phyloP scores from a whole-genome alignment of 1,140 invertebrate species.

The Pogonognathellus flavescens region DNA sequence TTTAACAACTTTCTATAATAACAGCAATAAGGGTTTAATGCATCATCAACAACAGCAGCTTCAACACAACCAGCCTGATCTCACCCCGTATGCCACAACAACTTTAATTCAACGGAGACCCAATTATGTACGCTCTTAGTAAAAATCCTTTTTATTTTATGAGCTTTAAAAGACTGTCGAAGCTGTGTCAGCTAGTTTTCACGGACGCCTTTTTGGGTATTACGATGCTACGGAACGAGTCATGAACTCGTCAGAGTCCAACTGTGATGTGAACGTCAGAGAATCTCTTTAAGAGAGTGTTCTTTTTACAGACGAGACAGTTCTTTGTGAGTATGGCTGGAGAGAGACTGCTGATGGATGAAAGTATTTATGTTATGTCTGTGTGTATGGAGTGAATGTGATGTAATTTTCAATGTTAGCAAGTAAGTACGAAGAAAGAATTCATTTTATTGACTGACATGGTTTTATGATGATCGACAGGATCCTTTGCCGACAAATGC shows the following conservation, averaged over 20 bases:
- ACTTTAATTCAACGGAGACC: conserved; percentile 74
- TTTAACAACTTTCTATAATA: conserved; percentile 85
- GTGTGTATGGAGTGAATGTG: background rate
- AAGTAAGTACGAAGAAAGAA: conserved; percentile 11
- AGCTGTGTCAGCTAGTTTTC: conserved; percentile 48
- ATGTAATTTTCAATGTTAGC: conserved; percentile 14
- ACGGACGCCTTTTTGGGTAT: conserved; percentile 37
- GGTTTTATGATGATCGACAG: conserved; percentile 56
- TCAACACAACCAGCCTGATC: conserved; percentile 70
- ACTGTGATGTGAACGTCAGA: conserved; percentile 5
- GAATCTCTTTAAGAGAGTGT: background rate
- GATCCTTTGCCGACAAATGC: conserved; percentile 66
- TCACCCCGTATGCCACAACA: conserved; percentile 87
- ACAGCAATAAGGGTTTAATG: conserved; percentile 70
- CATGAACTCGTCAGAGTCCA: conserved; percentile 44
- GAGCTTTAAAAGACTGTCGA: conserved; percentile 47
- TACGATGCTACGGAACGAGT: too few species aligned
- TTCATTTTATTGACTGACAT: conserved; percentile 48
- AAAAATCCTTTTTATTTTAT: conserved; percentile 41
- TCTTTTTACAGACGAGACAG: background rate
- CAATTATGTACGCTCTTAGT: conserved; percentile 66
- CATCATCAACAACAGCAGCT: conserved; percentile 65
- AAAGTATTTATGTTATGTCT: background rate
- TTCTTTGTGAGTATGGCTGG: background rate
- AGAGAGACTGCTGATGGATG: background rate